Evolutionary conservation across 2,888 invertebrate species (phyloP), one percentile per base, ranked within the genome.

Genomic region (Oligia latruncula): DNA sequence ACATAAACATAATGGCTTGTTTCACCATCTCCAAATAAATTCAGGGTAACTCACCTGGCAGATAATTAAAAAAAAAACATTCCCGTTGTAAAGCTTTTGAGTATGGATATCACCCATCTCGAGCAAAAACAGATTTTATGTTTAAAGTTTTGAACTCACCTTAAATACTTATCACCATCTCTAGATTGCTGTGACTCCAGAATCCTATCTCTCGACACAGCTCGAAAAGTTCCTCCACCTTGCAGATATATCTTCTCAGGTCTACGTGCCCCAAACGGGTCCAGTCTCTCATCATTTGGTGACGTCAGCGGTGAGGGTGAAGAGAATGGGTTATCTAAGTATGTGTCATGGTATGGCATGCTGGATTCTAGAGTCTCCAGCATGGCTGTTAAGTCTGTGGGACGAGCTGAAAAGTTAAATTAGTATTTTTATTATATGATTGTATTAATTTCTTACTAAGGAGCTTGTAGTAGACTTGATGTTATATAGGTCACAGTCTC

Each of bases 311-410:
- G 97, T 35, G 97, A 97, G 1, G 97, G 97, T 76, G 97, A 97
- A 4, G 97, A 97, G 88, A 97, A 97, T 0, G 97, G 97, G 80
- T 97, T 97, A 89, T 97, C 97, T 71, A 97, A 96, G 83, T 97
- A 97, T 77, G 96, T 96, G 43, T 97, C 97, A 62, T 96, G 94
- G 84, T 95, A 97, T 4, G 95, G 93, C 77, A 95, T 94, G 72
- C 93, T 95, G 0, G 96, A 93, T 86, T 97, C 97, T 1, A 97
- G 88, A 64, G 94, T 95, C 81, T 95, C 95, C 4, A 97, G 89
- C 97, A 97, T 97, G 15, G 96, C 89, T 64, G 97, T 91, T 11
- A 97, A 86, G 80, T 97, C 97, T 66, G 95, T 94, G 2, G 97
- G 97, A 0, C 97, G 94, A 64, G 92, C 97, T 97, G 93, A 20